These are phyloP conservation scores for Helobdella robusta DNA, from an alignment of 2,888 invertebrate genomes.

Conservation along the genomic window DNA sequence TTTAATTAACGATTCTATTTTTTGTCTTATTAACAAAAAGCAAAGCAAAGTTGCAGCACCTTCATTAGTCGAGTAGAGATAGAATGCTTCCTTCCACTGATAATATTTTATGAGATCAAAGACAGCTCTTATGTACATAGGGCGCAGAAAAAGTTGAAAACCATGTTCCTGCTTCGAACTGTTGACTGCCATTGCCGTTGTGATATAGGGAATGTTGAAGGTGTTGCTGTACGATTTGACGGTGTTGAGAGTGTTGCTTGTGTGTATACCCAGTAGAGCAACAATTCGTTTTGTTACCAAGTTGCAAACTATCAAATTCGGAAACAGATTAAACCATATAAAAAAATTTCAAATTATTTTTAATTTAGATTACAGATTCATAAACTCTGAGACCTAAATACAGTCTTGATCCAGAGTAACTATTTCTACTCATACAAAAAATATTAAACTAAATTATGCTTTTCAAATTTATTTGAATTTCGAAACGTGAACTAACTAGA, in stretches of 20 bases:
- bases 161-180: slow-evolving; percentile 31
- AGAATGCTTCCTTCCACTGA: slow-evolving; percentile 78
- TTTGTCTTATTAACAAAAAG: no score
- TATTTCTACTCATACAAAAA: no score
- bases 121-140: slow-evolving; percentile 87
- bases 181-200: slow-evolving; percentile 40
- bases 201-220: slow-evolving; percentile 43
- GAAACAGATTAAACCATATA: not conserved
- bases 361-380: no score
- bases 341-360: not conserved
- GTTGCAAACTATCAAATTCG: slow-evolving; percentile 40
- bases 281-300: slow-evolving; percentile 39
- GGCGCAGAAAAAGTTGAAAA: slow-evolving; percentile 62
- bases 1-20: no score
- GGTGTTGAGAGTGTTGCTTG: slow-evolving; percentile 40
- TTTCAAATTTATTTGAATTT: no score
- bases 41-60: slow-evolving; percentile 29
- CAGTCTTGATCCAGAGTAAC: no score
- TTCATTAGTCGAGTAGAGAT: slow-evolving; percentile 73
- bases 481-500: slow-evolving; percentile 20
- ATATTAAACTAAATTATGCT: no score
- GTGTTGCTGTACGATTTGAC: slow-evolving; percentile 43
- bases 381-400: no score
- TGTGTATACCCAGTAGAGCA: slow-evolving; percentile 41
- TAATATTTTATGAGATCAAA: slow-evolving; percentile 86